Conservation (phyloP, 2,113 vertebrate genomes). For the Toxotes jaculatrix region DNA sequence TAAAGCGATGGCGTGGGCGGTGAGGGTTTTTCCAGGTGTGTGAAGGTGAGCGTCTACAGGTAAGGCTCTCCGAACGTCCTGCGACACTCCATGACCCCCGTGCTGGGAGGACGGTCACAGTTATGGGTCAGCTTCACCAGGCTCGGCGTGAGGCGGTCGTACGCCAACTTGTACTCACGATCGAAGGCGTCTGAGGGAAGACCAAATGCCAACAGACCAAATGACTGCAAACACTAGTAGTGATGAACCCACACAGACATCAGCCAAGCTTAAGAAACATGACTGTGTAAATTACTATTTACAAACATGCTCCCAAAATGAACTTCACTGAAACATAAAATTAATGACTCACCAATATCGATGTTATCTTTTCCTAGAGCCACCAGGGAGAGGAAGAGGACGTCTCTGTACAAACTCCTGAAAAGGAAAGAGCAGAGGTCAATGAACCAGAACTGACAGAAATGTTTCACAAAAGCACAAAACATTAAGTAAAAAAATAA, state of each 20-base stretch:
- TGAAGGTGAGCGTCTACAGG: conserved; percentile 81
- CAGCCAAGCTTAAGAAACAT: no score
- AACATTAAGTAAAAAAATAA: no score
- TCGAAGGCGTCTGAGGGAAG: conserved; percentile 92
- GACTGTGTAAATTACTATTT: no score
- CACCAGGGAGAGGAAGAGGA: conserved; percentile 96
- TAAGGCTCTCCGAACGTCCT: conserved; percentile 95
- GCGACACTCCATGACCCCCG: conserved; percentile 96
- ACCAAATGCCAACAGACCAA: neutral
- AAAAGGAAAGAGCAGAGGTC: conserved; percentile 21
- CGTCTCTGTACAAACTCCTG: conserved; percentile 98
- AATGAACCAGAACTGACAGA: neutral
- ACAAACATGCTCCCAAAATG: no score
- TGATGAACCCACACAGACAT: no score
- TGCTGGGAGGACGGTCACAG: conserved; percentile 94
- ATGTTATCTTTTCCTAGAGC: conserved; percentile 98
- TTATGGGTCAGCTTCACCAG: conserved; percentile 97
- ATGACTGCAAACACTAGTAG: neutral
- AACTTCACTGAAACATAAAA: neutral
- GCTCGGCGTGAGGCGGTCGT: conserved; percentile 91
- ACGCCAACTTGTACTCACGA: conserved; percentile 96
- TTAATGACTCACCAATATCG: conserved; percentile 90
- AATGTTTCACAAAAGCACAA: no score
- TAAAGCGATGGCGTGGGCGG: conserved; percentile 27
- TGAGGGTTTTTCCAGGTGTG: neutral